A percentile compares a stretch with the other conserved stretches of the same genome.
Conservation (phyloP, 2,888 invertebrate species). For the Autographa gamma region DNA sequence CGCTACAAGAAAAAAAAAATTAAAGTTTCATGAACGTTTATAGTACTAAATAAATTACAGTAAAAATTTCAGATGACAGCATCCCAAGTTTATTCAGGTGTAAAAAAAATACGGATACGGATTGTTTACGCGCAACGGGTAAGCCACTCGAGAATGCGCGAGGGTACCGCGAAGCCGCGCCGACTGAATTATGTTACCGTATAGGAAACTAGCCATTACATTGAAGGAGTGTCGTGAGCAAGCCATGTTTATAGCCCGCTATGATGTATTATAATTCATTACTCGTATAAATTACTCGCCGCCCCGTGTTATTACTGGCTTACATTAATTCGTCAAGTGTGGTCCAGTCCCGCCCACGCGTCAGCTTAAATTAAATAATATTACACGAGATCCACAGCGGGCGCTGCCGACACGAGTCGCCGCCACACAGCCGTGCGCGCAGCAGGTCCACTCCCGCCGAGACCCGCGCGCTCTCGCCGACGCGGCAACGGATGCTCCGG, state of each 20-base stretch:
- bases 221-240: conserved; percentile 39
- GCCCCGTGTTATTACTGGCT: conserved; percentile 67
- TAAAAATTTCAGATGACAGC: background rate
- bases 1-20: conserved; percentile 7
- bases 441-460: background rate
- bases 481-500: background rate
- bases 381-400: conserved; percentile 37
- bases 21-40: background rate
- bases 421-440: background rate
- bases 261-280: conserved; percentile 70
- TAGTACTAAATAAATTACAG: conserved; percentile 11
- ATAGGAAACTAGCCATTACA: conserved; percentile 39
- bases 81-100: background rate
- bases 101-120: background rate
- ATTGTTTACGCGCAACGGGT: background rate
- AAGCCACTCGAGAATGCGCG: background rate
- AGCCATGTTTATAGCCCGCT: conserved; percentile 48
- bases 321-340: conserved; percentile 76
- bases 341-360: conserved; percentile 66
- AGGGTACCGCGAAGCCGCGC: background rate
- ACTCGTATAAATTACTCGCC: conserved; percentile 62
- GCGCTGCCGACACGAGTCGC: background rate
- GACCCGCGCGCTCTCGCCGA: background rate
- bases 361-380: conserved; percentile 62
- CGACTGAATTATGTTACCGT: conserved; percentile 21